These are phyloP conservation scores for Cyclura pinguis DNA, from an alignment of 2,797 vertebrate species.

Conservation along the genomic window DNA sequence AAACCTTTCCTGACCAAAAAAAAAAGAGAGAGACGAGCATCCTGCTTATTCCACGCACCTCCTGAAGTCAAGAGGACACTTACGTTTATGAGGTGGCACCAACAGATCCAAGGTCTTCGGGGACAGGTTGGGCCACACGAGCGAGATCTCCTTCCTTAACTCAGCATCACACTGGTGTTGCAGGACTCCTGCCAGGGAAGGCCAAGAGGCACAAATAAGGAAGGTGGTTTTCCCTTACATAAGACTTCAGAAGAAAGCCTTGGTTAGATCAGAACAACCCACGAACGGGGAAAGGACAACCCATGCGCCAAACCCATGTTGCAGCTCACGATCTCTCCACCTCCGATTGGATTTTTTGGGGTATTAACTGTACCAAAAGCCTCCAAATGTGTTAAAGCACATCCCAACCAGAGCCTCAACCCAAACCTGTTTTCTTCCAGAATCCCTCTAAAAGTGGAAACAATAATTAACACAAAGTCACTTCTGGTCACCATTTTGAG, in stretches of 20 bases:
- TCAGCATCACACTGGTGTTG: conserved; percentile 91
- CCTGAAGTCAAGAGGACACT: conserved; percentile 59
- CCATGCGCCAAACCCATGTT: background rate
- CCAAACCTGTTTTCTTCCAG: too few relatives aligned
- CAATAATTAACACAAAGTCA: too few relatives aligned
- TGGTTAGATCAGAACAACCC: background rate
- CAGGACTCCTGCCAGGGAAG: conserved; percentile 84
- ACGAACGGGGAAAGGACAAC: too few relatives aligned
- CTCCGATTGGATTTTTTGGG: too few relatives aligned
- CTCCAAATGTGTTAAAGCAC: too few relatives aligned
- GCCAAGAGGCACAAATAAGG: background rate
- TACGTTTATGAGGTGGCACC: conserved; percentile 95
- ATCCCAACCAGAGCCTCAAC: too few relatives aligned
- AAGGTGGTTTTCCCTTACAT: too few relatives aligned
- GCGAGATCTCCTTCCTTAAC: conserved; percentile 90
- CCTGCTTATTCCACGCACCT: background rate
- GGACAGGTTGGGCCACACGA: conserved; percentile 94
- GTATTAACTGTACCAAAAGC: too few relatives aligned
- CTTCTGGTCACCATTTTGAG: too few relatives aligned
- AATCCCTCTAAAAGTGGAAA: too few relatives aligned
- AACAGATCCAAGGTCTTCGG: conserved; percentile 93
- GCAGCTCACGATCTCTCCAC: background rate
- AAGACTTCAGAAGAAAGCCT: background rate
- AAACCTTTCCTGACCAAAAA: too few relatives aligned
- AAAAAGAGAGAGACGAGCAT: too few relatives aligned